phyloP scores from a whole-genome alignment of 1,140 invertebrate genomes.

The Penaeus chinensis region DNA sequence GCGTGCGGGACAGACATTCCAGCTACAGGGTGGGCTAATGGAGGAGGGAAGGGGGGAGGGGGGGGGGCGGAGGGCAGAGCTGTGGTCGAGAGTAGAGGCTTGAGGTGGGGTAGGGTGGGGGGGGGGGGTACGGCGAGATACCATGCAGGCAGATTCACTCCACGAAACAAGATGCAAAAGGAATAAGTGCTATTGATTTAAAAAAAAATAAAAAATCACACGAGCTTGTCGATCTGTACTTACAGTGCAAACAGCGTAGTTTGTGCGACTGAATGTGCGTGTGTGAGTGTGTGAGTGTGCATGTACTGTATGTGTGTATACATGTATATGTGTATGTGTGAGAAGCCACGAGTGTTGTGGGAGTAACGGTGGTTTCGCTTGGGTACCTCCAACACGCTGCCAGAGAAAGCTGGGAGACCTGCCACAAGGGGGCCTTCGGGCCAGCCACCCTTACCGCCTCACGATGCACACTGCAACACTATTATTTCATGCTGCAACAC shows the following conservation, averaged over 20 bases:
- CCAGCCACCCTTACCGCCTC: not conserved
- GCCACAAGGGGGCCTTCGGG: constrained; percentile 18
- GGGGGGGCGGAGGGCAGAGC: not conserved
- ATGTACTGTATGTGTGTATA: not conserved
- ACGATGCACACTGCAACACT: not conserved
- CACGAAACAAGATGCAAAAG: too few relatives aligned
- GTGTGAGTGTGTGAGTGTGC: not conserved
- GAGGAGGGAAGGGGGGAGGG: not conserved
- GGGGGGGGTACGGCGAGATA: too few relatives aligned
- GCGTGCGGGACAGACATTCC: not conserved
- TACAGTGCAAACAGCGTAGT: too few relatives aligned
- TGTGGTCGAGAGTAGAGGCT: too few relatives aligned
- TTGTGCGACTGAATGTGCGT: not conserved
- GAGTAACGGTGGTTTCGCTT: constrained; percentile 48
- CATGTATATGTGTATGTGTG: too few relatives aligned
- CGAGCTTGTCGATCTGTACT: too few relatives aligned
- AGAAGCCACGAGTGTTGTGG: not conserved
- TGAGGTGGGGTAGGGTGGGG: too few relatives aligned
- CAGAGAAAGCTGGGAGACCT: constrained; percentile 39
- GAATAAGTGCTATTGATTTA: too few relatives aligned
- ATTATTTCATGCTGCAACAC: not conserved
- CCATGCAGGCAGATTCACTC: too few relatives aligned
- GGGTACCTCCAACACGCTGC: constrained; percentile 35
- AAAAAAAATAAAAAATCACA: too few relatives aligned
- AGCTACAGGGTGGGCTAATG: not conserved